Evolutionary conservation across 23 tunicate genomes (phyloP).

Genomic region (Diplosoma virens): DNA sequence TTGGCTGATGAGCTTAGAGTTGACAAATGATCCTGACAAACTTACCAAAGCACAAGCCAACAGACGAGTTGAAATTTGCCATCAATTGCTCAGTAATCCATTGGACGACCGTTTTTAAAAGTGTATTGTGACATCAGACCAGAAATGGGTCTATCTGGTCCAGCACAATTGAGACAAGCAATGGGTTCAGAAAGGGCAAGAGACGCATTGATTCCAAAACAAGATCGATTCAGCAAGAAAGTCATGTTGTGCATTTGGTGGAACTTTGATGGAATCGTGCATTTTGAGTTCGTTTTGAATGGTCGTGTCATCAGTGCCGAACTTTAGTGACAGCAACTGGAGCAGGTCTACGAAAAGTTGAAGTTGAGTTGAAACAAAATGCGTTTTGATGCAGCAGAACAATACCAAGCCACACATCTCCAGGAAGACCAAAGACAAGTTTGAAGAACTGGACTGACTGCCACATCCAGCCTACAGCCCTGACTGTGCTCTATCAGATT

Average conservation of each 20-base stretch:
- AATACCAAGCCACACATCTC: slow-evolving; percentile 2
- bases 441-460: no score
- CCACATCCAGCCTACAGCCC: no score
- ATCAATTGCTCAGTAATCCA: not conserved
- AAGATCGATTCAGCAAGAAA: not conserved
- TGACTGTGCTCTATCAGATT: no score
- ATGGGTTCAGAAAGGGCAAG: no score
- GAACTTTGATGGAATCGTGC: not conserved
- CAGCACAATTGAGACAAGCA: not conserved
- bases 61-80: no score
- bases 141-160: not conserved
- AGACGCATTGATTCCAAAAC: not conserved
- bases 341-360: no score
- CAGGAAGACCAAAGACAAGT: no score
- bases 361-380: no score
- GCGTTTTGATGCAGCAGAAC: slow-evolving; percentile 6
- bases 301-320: not conserved
- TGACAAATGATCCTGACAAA: no score
- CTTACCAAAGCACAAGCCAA: no score
- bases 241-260: not conserved
- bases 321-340: no score
- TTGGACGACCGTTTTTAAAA: not conserved
- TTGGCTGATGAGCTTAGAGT: no score
- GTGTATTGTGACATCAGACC: not conserved
- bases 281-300: not conserved